Evolutionary conservation across 2,888 invertebrate species (phyloP), one percentile per base, ranked within the genome.

Genomic region (Strigamia transsilvanica): DNA sequence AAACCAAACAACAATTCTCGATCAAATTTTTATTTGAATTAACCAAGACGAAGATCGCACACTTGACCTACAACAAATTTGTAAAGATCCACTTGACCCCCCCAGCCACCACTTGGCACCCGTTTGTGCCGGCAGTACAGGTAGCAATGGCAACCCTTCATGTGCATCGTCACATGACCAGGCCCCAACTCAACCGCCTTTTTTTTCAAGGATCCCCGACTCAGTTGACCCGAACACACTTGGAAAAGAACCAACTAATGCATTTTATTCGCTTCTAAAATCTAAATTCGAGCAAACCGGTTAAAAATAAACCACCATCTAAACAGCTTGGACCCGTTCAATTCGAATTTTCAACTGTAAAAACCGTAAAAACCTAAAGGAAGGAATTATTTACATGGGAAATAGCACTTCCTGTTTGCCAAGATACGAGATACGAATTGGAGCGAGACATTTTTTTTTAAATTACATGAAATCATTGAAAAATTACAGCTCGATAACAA

Each of bases 361-460:
- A 15, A 6, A 27, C 7, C 23, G 7, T 10, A 7, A 66, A 66
- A 61, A 21, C 18, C 6, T 5, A 61, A 23, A 23, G 27, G 66
- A 66, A 66, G 66, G 66, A 66, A 66, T 23, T 66, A 66, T 66
- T 66, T 66, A 66, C 66, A 66, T 66, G 66, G 66, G 66, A 66
- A 66, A 66, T 66, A 66, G 10, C 9, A 66, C 23, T 66, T 66
- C 66, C 66, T 66, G 66, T 66, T 66, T 66, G 66, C 66, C 66
- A 66, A 66, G 66, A 66, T 13, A 23, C 66, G 12, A 66, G 32
- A 66, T 23, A 18, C 51, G 66, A 66, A 66, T 66, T 66, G 66
- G 66, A 66, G 66, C 66, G 12, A 27, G 66, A 15, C 7, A 66
- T 27, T 7, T 34, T 5, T 34, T 34, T 34, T 34, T 34, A 5